Base-by-base conservation (phyloP, 2,113 vertebrate species). In the Ciconia stormi region DNA sequence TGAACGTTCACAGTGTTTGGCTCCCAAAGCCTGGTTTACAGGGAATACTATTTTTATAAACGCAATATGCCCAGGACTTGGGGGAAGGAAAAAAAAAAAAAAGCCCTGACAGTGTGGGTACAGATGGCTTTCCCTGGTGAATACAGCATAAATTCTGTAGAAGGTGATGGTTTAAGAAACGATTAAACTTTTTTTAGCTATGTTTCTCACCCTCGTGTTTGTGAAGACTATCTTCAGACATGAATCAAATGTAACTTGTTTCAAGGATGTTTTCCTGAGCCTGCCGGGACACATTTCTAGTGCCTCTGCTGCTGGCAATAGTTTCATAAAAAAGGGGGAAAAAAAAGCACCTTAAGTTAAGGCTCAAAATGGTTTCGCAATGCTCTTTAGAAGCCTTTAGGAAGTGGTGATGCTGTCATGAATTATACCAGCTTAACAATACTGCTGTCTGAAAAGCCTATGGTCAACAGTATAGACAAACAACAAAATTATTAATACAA, bases 101-200 rank as follows among this genome's bases (percentile, higher is more conserved):
- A 23, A 29, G 72, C 36, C 71, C 89, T 96, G 93, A 91, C 95
- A 97, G 95, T 95, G 96, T 95, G 94, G 89, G 94, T 97, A 96
- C 96, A 97, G 95, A 97, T 97, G 95, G 97, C 87, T 96, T 97
- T 97, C 93, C 97, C 87, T 95, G 71, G 93, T 94, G 95, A 96
- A 94, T 86, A 82, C 91, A 94, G 93, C 95, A 95, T n/a, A 82
- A 92, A 94, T 97, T 94, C 93, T 77, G 89, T 73, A 82, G 93
- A 97, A 97, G 94, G 94, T 97, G 93, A 95, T 94, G 89, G 94
- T 95, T 96, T 95, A 96, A 95, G 94, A 93, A 97, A 95, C 25
- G 78, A 95, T 95, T 90, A 69, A 76, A 94, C 93, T 96, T 94
- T 95, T 96, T 96, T 96, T 96, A 97, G 91, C 81, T 90, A 2